Evolutionary conservation across 2,113 vertebrate species (phyloP), one percentile per base, ranked within the genome.

Genomic region (Perca fluviatilis): DNA sequence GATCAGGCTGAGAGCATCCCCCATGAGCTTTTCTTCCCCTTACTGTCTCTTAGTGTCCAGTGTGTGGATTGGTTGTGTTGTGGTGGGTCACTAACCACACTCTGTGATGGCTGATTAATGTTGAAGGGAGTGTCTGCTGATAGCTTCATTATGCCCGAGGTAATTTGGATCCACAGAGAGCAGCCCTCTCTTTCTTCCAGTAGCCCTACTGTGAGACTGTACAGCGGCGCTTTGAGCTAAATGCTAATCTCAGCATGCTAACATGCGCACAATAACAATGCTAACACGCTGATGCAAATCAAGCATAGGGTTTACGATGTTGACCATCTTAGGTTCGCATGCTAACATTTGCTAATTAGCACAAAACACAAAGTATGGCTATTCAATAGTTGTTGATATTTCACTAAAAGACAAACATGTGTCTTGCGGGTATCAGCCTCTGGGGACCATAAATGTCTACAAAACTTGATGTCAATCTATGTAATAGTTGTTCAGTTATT

Each of bases 41-140:
- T 33, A 54, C 68, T 40, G 64, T 62, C 58, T 85, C 30, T 33
- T 30, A 6, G n/a, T 77, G 46, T 82, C 69, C 18, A 8, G 40
- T 79, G 66, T 74, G 30, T 33, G 54, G 68, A 46, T 60, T 80
- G 77, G 79, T 79, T 74, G 47, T 47, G 36, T 10, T 25, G 57
- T 50, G 69, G 67, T 54, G 72, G 70, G 80, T 83, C 46, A 6
- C 58, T 76, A 78, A 51, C 36, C 64, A 47, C 79, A 79, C 56
- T 57, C 85, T 79, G 85, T 60, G 80, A 36, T n/a, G 50, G 61
- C 74, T 91, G 91, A 90, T 93, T 88, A 72, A 89, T 89, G 80
- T 19, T 75, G 70, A 84, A 60, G 56, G 79, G 36, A 50, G 36
- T 74, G 79, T 83, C 70, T 73, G 82, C 75, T 70, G 75, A 91